Base-by-base conservation (phyloP, 2,888 invertebrate genomes). In the Agapetus fuscipes region DNA sequence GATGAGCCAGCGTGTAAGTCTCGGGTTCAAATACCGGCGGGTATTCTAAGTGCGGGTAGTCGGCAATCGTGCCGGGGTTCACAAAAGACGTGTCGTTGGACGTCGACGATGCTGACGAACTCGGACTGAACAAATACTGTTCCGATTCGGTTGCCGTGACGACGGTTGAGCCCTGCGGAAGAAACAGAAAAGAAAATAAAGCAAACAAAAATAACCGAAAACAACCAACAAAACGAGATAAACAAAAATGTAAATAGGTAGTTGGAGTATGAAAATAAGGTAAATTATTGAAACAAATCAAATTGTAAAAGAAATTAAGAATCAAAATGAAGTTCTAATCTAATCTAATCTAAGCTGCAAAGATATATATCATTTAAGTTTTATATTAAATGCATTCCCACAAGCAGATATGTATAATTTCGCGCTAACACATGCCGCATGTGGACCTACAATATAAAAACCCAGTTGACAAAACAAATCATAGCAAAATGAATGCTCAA, bases 11-110 rank as follows among this genome's bases (percentile, higher is more conserved):
- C 34, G 83, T 82, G 63, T 88, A 88, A 1, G 82, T 84, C 63
- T 86, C 88, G 0, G 87, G 77, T 60, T 85, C 84, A 64, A 88
- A 88, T 24, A 86, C 82, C 32, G 88, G 87, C 31, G 88, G 88
- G 59, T 86, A 87, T 62, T 84, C 82, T 62, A 88, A 72, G 54
- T 83, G 84, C 39, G 86, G 83, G 64, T 86, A 87, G 53, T 80
- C 80, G 3, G 76, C 72, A 3, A 74, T 59, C 20, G 31, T 41
- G 26, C 37, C 25, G 34, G 39, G 45, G 28, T 38, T 17, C 41
- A 42, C 12, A 49, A 51, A 16, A 48, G 46, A 2, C 46, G 43
- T 34, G 39, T 52, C 53, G 61, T 39, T 5, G 51, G 51, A 41
- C 52, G 44, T 16, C 50, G 43, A 45, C 49, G 47, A 37, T 53